phyloP scores from a whole-genome alignment of 2,113 vertebrate genomes.

The Eublepharis macularius region DNA sequence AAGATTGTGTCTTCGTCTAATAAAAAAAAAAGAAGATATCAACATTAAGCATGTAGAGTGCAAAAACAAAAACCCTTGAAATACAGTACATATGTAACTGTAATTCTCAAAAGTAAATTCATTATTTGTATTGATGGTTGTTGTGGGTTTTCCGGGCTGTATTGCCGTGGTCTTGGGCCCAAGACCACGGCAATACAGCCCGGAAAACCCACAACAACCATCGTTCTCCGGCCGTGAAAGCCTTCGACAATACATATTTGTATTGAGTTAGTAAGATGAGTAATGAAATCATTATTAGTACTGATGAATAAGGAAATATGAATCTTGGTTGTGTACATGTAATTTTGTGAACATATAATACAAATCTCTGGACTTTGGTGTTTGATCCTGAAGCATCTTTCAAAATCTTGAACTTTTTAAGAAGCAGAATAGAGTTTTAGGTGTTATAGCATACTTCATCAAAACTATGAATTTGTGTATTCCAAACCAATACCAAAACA shows the following conservation, averaged over 20 bases:
- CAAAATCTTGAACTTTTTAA: neutral
- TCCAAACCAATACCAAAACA: neutral
- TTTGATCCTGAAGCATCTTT: neutral
- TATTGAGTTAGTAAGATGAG: neutral
- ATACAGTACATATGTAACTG: too few relatives aligned
- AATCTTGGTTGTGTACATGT: neutral
- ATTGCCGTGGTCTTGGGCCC: too few relatives aligned
- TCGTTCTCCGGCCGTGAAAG: too few relatives aligned
- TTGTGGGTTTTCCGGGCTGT: too few relatives aligned
- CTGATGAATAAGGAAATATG: neutral
- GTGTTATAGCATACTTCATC: neutral
- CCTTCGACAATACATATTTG: too few relatives aligned
- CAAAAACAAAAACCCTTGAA: constrained; percentile 1
- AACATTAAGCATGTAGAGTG: neutral
- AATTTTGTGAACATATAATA: neutral
- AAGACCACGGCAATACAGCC: too few relatives aligned
- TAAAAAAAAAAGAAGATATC: constrained; percentile 8
- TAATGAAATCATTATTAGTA: neutral
- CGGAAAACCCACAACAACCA: too few relatives aligned
- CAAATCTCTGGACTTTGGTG: neutral
- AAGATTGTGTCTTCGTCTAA: constrained; percentile 79
- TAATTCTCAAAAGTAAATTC: too few relatives aligned
- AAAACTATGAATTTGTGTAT: neutral
- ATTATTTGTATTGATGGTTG: too few relatives aligned
- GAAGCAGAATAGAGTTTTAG: neutral